phyloP scores from a whole-genome alignment of 2,797 vertebrate species.

The Perodicticus potto region DNA sequence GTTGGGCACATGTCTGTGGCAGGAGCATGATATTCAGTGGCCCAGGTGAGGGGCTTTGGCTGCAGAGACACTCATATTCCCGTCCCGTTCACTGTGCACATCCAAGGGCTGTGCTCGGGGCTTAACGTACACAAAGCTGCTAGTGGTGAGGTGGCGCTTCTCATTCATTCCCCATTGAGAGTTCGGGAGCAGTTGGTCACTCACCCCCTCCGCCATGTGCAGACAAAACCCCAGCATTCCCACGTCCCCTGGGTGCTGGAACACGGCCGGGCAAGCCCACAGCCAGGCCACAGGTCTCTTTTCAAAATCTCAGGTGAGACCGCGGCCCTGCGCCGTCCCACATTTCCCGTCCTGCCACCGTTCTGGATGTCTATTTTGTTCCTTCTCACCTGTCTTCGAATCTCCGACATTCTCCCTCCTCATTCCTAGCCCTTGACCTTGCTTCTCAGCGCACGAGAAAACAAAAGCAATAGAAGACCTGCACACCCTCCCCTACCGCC shows the following conservation, averaged over 20 bases:
- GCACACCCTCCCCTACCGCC: background rate
- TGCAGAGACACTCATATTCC: background rate
- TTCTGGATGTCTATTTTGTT: background rate
- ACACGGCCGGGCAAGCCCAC: background rate
- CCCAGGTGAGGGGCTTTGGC: background rate
- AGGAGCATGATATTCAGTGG: background rate
- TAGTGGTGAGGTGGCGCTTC: background rate
- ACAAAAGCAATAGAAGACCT: background rate
- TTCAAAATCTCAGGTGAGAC: background rate
- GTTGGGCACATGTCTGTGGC: accelerated
- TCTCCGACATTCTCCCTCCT: background rate
- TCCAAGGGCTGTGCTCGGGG: background rate
- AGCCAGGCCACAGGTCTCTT: background rate
- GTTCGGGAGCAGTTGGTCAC: too few species aligned
- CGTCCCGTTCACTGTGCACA: background rate
- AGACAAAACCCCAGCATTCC: background rate
- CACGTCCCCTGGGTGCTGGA: background rate
- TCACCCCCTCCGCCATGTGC: background rate
- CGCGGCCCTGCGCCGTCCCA: background rate
- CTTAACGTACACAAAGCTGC: background rate
- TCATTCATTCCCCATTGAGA: background rate
- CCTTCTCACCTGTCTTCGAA: background rate
- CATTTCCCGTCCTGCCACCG: background rate
- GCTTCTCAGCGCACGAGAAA: background rate
- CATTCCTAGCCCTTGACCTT: background rate